Evolutionary conservation across 2,113 vertebrate species (phyloP).

Genomic region (Mormoops blainvillei): DNA sequence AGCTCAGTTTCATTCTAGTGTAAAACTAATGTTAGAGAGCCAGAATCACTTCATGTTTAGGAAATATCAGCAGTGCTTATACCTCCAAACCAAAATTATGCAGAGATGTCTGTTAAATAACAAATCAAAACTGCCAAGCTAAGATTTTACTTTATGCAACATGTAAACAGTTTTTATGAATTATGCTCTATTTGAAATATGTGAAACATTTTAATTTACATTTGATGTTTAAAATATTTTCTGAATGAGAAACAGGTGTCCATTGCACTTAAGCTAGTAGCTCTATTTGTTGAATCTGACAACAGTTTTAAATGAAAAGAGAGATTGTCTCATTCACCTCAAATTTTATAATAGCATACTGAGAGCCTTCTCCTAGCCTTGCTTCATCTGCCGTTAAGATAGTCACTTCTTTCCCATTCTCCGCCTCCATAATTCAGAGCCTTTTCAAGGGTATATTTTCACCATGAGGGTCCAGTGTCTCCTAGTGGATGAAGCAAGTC

Average conservation of each 20-base stretch:
- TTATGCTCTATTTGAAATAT: conserved; percentile 36
- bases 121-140: conserved; percentile 24
- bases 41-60: neutral
- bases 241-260: conserved; percentile 50
- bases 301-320: conserved; percentile 24
- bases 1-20: neutral
- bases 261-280: neutral
- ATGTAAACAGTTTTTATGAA: conserved; percentile 57
- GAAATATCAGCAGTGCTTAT: neutral
- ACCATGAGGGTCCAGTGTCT: neutral
- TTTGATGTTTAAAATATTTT: conserved; percentile 54
- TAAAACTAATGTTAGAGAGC: neutral
- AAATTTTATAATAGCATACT: neutral
- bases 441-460: neutral
- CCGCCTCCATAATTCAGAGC: neutral
- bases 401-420: neutral
- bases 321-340: conserved; percentile 38
- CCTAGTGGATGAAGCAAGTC: neutral
- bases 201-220: conserved; percentile 50
- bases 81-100: neutral
- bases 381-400: neutral
- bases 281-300: conserved; percentile 8
- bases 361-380: neutral
- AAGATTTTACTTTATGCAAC: conserved; percentile 39
- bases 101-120: conserved; percentile 37